Base-by-base conservation (phyloP, 2,113 vertebrate genomes). In the Melanerpes aurifrons region DNA sequence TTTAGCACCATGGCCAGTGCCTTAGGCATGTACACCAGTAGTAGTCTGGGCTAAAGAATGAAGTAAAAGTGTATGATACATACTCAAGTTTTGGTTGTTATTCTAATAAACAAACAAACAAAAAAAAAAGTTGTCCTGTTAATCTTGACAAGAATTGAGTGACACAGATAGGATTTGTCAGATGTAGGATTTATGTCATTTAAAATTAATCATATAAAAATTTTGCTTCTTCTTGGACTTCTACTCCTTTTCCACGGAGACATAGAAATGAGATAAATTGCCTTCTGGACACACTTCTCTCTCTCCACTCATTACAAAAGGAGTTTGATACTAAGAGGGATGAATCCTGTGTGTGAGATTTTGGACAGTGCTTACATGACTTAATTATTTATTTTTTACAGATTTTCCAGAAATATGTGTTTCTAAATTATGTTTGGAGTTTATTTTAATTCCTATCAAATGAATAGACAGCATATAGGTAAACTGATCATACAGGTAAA, bases 361-460 rank as follows among this genome's bases (percentile, higher is more conserved):
- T 89, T 73, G 2, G 2, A 32, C 88, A 92, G 35, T 69, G 43
- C 32, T 92, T 82, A 31, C 67, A 32, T 21, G 11, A 64, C 10
- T 64, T 57, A 53, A 37, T 4, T 43, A 66, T 77, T 70, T 29
- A 58, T 8, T 87, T 91, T 89, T 62, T 53, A 58, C 3, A 57
- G 22, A 13, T 7, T 87, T 86, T 71, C 22, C 4, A 28, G 37
- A 83, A 87, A n/a, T 14, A 5, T 40, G 7, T 85, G 5, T 63
- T 93, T 80, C 29, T 86, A 50, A 68, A 53, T 68, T 61, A 16
- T 28, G 54, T n/a, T 87, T 80, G 43, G 15, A 47, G 16, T 80
- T 77, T 43, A 89, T 85, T 76, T 78, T 43, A 89, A 87, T 76
- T 78, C 35, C 6, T 87, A 26, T 48, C n/a, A 74, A 70, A 86